Evolutionary conservation across 1,140 invertebrate species (phyloP).

Genomic region (Laupala kohalensis): DNA sequence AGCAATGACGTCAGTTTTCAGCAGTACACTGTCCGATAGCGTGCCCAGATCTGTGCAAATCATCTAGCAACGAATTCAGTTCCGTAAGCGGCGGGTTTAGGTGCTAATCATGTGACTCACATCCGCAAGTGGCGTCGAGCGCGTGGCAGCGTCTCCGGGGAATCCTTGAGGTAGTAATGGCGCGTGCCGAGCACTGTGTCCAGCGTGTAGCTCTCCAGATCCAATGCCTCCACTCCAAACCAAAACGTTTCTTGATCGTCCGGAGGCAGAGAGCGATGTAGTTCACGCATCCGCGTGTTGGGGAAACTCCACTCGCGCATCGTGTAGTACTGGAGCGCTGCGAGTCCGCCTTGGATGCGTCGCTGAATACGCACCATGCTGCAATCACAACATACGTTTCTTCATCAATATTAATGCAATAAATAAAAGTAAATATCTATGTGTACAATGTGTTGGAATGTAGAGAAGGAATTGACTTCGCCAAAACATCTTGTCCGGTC

Average conservation of each 20-base stretch:
- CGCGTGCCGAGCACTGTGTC: conserved; percentile 56
- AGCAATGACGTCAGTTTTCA: too few relatives aligned
- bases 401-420: too few relatives aligned
- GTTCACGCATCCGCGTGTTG: conserved; percentile 51
- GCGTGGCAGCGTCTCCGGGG: conserved; percentile 64
- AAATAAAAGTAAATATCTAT: too few relatives aligned
- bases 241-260: conserved; percentile 43
- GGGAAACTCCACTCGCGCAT: conserved; percentile 69
- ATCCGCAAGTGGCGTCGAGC: conserved; percentile 53
- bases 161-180: conserved; percentile 66
- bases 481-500: too few relatives aligned
- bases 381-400: too few relatives aligned
- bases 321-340: conserved; percentile 72
- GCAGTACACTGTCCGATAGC: too few relatives aligned
- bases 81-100: background rate
- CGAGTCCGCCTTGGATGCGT: conserved; percentile 44
- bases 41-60: too few relatives aligned
- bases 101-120: background rate
- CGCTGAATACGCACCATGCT: conserved; percentile 53
- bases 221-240: conserved; percentile 40
- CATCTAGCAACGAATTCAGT: background rate
- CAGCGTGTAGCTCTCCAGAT: conserved; percentile 58
- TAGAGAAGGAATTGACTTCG: too few relatives aligned
- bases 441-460: too few relatives aligned
- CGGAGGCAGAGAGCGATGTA: conserved; percentile 43